These are phyloP conservation scores for Anoplophora glabripennis DNA, from an alignment of 1,140 invertebrate species.

Conservation along the genomic window DNA sequence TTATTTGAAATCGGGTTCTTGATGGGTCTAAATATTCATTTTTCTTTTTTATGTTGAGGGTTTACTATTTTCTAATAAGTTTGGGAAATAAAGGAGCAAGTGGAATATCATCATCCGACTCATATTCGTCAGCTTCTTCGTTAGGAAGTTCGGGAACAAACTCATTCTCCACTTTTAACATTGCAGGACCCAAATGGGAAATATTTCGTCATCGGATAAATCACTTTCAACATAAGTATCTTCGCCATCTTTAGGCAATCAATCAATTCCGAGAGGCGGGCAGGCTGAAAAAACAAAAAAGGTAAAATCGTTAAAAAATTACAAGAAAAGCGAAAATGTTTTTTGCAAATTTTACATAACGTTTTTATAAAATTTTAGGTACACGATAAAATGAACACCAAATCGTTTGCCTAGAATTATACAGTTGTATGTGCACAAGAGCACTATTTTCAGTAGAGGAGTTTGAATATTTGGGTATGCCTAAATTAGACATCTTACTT, in stretches of 20 bases:
- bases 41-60: too few relatives aligned
- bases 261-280: too few relatives aligned
- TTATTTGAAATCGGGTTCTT: too few relatives aligned
- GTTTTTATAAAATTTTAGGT: too few relatives aligned
- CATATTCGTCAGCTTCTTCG: neutral
- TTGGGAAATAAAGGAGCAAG: neutral
- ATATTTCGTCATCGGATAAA: slow-evolving; percentile 5
- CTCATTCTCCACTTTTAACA: neutral
- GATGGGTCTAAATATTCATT: too few relatives aligned
- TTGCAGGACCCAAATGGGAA: neutral
- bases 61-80: too few relatives aligned
- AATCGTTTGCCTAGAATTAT: too few relatives aligned
- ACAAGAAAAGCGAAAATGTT: too few relatives aligned
- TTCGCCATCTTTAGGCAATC: slow-evolving; percentile 5
- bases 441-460: slow-evolving; percentile 26
- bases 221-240: slow-evolving; percentile 15
- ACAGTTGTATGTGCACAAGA: slow-evolving; percentile 45
- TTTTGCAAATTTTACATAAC: too few relatives aligned
- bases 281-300: too few relatives aligned
- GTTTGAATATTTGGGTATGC: neutral
- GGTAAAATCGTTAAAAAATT: too few relatives aligned
- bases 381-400: too few relatives aligned
- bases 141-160: neutral
- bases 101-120: neutral
- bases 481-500: neutral